phyloP scores from a whole-genome alignment of 2,888 invertebrate species.

The Leptinotarsa haldemani region DNA sequence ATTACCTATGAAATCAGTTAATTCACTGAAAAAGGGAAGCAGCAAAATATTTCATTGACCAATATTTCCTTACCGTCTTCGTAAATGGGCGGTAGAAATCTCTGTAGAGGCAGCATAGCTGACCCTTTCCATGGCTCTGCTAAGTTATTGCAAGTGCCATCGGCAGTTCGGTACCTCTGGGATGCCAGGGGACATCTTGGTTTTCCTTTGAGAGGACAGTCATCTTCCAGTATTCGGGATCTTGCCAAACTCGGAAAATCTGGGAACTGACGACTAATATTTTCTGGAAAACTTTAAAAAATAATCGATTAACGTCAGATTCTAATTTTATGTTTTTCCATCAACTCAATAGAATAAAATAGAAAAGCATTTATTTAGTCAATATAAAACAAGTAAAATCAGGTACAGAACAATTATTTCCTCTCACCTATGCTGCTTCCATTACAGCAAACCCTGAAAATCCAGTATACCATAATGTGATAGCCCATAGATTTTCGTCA shows the following conservation, averaged over 20 bases:
- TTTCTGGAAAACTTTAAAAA: constrained; percentile 50
- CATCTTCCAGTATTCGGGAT: constrained; percentile 50
- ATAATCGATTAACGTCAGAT: no score
- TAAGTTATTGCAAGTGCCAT: constrained; percentile 91
- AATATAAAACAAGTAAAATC: no score
- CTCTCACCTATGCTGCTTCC: no score
- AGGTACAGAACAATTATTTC: no score
- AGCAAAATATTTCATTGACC: constrained; percentile 6
- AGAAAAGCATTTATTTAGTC: no score
- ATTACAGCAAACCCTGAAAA: no score
- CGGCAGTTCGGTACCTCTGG: constrained; percentile 82
- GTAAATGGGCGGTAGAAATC: constrained; percentile 85
- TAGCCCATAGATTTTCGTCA: no score
- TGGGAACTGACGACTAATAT: constrained; percentile 50
- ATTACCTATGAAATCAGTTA: no score
- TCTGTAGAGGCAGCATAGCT: constrained; percentile 83
- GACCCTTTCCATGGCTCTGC: constrained; percentile 83
- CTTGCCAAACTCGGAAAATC: constrained; percentile 47
- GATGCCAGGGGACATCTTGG: constrained; percentile 79
- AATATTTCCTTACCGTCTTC: constrained; percentile 73
- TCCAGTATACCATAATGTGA: no score
- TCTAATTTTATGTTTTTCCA: no score
- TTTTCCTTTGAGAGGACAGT: constrained; percentile 76
- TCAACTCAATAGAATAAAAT: no score
- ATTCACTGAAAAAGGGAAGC: no score